Conservation (phyloP, 2,888 invertebrate genomes). For the Tachina lurida region DNA sequence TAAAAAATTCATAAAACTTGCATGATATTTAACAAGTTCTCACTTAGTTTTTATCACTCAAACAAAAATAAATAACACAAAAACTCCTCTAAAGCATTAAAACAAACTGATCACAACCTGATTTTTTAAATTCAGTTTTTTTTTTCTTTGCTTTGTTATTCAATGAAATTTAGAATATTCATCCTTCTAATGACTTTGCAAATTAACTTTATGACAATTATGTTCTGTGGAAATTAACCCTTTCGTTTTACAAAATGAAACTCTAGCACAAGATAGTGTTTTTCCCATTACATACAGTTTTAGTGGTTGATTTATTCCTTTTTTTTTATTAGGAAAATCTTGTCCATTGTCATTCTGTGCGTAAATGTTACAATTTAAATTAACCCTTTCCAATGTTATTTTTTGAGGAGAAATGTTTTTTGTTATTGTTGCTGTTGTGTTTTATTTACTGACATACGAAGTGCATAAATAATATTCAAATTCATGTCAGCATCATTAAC, state of each 20-base stretch:
- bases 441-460: conserved; percentile 62
- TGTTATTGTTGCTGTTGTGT: conserved; percentile 16
- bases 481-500: conserved; percentile 66
- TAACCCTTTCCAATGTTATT: conserved; percentile 61
- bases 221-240: conserved; percentile 54
- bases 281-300: conserved; percentile 25
- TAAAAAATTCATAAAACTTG: neutral
- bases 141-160: neutral
- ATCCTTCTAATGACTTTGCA: conserved; percentile 70
- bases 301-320: conserved; percentile 64
- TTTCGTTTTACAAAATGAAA: conserved; percentile 27
- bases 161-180: conserved; percentile 27
- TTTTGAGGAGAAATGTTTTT: neutral
- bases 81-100: conserved; percentile 1
- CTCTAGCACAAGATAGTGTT: neutral
- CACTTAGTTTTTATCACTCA: neutral
- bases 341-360: neutral
- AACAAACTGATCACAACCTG: conserved; percentile 46
- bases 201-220: conserved; percentile 58
- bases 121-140: conserved; percentile 41
- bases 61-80: neutral
- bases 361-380: conserved; percentile 60
- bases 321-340: conserved; percentile 1
- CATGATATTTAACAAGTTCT: neutral
- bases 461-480: conserved; percentile 65